Percentiles rank a stretch among this genome's conserved stretches.
phyloP scores from a whole-genome alignment of 2,797 vertebrate species.

The Gallirallus australis region DNA sequence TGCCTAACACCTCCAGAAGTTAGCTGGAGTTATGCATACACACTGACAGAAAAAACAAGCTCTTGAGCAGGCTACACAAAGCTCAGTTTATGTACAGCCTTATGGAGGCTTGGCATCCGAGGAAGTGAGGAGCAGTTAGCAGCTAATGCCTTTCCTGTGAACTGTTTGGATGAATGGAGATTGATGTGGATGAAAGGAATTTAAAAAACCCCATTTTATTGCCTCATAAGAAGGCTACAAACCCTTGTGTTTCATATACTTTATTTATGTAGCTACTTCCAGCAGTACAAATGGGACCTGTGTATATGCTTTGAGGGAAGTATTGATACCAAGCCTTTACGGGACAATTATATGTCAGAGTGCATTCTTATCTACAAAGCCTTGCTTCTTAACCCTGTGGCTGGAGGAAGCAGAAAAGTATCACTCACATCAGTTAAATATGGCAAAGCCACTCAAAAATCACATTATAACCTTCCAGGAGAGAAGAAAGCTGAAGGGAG shows the following conservation, averaged over 20 bases:
- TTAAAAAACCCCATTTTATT: background rate
- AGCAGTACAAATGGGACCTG: background rate
- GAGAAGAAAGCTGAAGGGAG: background rate
- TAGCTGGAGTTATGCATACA: conserved; percentile 37
- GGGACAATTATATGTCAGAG: background rate
- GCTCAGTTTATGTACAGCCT: conserved; percentile 32
- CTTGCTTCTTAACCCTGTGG: background rate
- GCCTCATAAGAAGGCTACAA: conserved; percentile 2
- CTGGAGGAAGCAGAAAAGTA: conserved; percentile 10
- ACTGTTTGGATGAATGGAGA: background rate
- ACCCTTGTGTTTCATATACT: background rate
- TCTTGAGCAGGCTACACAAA: conserved; percentile 45
- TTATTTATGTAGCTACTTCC: conserved; percentile 28
- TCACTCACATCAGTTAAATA: background rate
- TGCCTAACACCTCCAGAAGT: conserved; percentile 53
- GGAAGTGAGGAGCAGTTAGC: conserved; percentile 55
- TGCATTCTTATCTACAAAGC: conserved; percentile 35
- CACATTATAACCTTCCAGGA: background rate
- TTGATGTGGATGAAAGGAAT: conserved; percentile 50
- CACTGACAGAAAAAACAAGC: conserved; percentile 31
- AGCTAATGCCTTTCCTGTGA: conserved; percentile 64
- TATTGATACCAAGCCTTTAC: background rate
- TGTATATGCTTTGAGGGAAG: conserved; percentile 20
- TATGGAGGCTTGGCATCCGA: conserved; percentile 6
- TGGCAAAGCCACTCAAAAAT: background rate